Evolutionary conservation across 1,140 invertebrate genomes (phyloP).

Genomic region (Ceratoteleas bidentatus): DNA sequence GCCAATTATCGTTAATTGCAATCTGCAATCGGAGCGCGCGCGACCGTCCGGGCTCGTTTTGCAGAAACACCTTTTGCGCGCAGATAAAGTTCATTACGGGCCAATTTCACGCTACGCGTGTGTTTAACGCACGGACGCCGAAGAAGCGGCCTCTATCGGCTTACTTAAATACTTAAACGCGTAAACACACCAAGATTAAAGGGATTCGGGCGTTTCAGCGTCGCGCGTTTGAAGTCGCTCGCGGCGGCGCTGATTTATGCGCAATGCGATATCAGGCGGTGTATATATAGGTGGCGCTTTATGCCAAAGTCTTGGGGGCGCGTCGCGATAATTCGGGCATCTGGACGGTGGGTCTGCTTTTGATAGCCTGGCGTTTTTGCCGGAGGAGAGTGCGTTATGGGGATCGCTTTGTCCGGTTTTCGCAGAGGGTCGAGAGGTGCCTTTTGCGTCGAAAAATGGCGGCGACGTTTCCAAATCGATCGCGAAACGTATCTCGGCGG

Average conservation of each 20-base stretch:
- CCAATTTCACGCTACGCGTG: conserved; percentile 37
- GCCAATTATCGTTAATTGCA: conserved; percentile 74
- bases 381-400: too few relatives aligned
- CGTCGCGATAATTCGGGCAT: conserved; percentile 24
- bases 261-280: conserved; percentile 11
- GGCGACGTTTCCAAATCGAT: too few relatives aligned
- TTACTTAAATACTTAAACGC: conserved; percentile 18
- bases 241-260: conserved; percentile 30
- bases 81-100: conserved; percentile 54
- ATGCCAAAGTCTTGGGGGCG: conserved; percentile 13
- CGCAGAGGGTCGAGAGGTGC: too few relatives aligned
- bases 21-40: conserved; percentile 63
- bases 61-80: conserved; percentile 47
- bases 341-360: background rate
- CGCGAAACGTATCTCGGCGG: too few relatives aligned
- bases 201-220: conserved; percentile 25
- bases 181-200: conserved; percentile 45
- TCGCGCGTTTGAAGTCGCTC: conserved; percentile 42
- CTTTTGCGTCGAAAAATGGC: too few relatives aligned
- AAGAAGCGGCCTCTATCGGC: conserved; percentile 3
- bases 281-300: conserved; percentile 27
- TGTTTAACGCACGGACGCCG: conserved; percentile 31
- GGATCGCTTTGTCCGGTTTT: too few relatives aligned
- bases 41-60: conserved; percentile 1
- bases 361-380: too few relatives aligned